phyloP scores from a whole-genome alignment of 2,888 invertebrate species.

The Cetonia aurata region DNA sequence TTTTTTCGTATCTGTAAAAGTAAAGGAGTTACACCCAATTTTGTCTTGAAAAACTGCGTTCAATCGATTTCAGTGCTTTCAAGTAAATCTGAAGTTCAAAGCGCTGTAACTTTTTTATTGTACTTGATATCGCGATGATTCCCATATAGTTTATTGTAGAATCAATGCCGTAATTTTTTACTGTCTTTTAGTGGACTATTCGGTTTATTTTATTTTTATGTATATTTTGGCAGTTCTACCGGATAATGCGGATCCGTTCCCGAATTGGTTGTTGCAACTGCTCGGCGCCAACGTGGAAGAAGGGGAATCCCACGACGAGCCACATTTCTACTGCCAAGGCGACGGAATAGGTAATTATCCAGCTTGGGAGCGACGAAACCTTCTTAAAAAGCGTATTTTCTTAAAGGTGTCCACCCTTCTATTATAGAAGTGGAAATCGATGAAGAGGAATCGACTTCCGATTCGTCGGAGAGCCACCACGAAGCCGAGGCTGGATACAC shows the following conservation, averaged over 20 bases:
- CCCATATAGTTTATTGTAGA: too few relatives aligned
- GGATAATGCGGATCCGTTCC: conserved; percentile 58
- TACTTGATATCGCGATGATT: too few relatives aligned
- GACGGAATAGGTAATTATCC: conserved; percentile 63
- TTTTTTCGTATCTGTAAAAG: too few relatives aligned
- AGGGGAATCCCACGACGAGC: conserved; percentile 57
- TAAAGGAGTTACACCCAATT: too few relatives aligned
- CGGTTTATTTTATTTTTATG: neutral
- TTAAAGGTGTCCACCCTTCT: conserved; percentile 63
- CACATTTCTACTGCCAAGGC: conserved; percentile 66
- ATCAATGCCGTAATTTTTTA: too few relatives aligned
- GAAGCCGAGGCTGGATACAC: conserved; percentile 55
- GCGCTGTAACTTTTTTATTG: too few relatives aligned
- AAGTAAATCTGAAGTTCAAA: too few relatives aligned
- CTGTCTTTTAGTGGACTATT: too few relatives aligned
- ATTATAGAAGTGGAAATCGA: conserved; percentile 59
- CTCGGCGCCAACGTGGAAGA: conserved; percentile 55
- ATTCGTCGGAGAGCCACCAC: conserved; percentile 54
- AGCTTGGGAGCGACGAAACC: neutral
- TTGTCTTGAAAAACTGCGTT: too few relatives aligned
- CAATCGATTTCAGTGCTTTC: too few relatives aligned
- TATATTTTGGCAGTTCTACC: conserved; percentile 42
- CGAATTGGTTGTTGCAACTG: conserved; percentile 63
- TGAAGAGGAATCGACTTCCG: conserved; percentile 54
- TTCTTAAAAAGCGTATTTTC: neutral